A percentile compares a stretch with the other conserved stretches of the same genome.
Evolutionary conservation across 2,797 vertebrate species (phyloP).

Genomic region (Acrossocheilus fasciatus): DNA sequence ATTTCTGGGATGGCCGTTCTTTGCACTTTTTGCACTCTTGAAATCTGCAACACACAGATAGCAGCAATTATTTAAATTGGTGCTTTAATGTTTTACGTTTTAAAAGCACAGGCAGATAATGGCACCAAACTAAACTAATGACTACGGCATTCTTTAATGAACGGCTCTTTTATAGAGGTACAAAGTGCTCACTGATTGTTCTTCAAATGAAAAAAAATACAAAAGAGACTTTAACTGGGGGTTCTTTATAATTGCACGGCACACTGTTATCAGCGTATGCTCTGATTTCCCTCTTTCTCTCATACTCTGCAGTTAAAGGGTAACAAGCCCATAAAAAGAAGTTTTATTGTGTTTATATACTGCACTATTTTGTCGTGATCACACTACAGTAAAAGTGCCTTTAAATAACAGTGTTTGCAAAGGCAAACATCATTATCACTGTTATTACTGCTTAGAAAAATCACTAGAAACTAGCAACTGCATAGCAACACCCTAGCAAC

Average conservation of each 20-base stretch:
- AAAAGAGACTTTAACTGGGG: conserved; percentile 26
- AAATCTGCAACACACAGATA: conserved; percentile 31
- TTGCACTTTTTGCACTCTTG: conserved; percentile 5
- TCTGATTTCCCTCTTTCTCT: neutral
- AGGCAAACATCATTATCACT: neutral
- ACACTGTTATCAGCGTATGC: conserved; percentile 4
- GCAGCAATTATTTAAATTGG: conserved; percentile 44
- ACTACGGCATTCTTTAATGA: conserved; percentile 47
- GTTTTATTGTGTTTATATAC: neutral
- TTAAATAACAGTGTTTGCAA: neutral
- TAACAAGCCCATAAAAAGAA: conserved; percentile 6
- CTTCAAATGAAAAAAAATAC: conserved; percentile 25
- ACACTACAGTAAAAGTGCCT: neutral
- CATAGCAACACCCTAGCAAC: neutral
- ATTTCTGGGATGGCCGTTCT: neutral
- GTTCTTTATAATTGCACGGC: conserved; percentile 39
- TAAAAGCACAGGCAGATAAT: conserved; percentile 38
- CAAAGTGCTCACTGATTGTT: conserved; percentile 29
- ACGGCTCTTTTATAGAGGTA: conserved; percentile 25
- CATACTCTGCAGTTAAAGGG: conserved; percentile 1
- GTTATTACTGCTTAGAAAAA: neutral
- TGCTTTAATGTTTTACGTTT: conserved; percentile 42
- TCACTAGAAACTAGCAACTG: neutral
- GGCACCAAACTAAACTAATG: conserved; percentile 55
- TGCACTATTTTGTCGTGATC: neutral